Evolutionary conservation across 2,797 vertebrate species (phyloP).

Genomic region (Dicrostonyx torquatus): DNA sequence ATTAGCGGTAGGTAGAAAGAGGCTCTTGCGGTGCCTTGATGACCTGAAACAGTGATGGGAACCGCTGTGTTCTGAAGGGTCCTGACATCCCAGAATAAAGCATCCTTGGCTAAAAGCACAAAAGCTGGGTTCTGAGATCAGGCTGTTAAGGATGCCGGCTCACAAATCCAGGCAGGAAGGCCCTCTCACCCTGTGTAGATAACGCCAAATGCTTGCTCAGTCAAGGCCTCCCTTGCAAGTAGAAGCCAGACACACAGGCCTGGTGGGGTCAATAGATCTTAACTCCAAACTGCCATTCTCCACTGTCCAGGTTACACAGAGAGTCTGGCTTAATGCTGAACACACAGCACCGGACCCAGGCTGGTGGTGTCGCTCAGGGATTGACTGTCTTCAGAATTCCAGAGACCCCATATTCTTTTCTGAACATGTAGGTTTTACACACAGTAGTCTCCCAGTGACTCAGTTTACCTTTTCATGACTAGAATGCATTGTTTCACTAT

Average conservation of each 20-base stretch:
- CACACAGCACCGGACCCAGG: neutral
- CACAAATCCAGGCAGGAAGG: accelerated
- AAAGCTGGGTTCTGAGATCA: neutral
- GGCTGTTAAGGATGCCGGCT: neutral
- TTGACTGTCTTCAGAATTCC: neutral
- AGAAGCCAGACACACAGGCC: neutral
- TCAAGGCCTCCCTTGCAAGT: neutral
- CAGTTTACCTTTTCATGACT: neutral
- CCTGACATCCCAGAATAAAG: neutral
- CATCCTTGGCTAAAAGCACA: neutral
- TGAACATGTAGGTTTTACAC: neutral
- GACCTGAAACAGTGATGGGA: neutral
- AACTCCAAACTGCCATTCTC: neutral
- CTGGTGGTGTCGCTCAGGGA: neutral
- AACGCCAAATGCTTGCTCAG: neutral
- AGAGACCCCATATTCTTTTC: neutral
- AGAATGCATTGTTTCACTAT: neutral
- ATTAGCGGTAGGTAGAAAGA: too few relatives aligned
- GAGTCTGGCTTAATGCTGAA: neutral
- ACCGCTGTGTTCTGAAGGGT: neutral
- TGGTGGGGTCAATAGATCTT: neutral
- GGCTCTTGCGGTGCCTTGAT: neutral
- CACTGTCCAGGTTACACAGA: neutral
- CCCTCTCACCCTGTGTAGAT: accelerated
- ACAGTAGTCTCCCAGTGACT: neutral